Conservation (phyloP, 2,113 vertebrate genomes). For the Fulica atra region DNA sequence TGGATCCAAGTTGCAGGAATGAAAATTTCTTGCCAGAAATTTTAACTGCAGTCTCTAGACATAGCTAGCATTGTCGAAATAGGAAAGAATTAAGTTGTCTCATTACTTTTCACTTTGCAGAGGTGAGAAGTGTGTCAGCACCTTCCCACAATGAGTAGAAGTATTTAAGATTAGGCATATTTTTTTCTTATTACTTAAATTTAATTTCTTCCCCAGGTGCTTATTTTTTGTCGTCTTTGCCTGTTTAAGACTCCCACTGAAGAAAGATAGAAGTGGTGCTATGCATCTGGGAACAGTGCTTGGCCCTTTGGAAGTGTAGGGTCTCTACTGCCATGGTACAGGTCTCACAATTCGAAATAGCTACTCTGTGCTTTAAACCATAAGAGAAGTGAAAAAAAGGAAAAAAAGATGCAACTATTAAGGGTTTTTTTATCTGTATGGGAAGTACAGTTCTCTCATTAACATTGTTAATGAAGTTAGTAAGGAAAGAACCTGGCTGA, state of each 20-base stretch:
- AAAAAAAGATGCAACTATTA: not conserved
- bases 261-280: not conserved
- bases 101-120: not conserved
- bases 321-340: not conserved
- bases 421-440: not conserved
- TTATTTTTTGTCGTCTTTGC: not conserved
- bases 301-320: not conserved
- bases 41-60: conserved; percentile 25
- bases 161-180: not conserved
- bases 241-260: not conserved
- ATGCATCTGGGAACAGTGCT: not conserved
- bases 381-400: not conserved
- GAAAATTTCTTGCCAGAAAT: conserved; percentile 34
- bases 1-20: not conserved
- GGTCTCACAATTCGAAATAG: not conserved
- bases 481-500: not conserved
- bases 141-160: not conserved
- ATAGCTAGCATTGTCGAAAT: not conserved
- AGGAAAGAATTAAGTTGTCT: conserved; percentile 8
- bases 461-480: conserved; percentile 28
- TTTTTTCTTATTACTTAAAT: not conserved
- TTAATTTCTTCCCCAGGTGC: not conserved
- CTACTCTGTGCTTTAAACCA: not conserved
- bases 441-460: conserved; percentile 10
- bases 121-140: conserved; percentile 36